Evolutionary conservation across 1,140 invertebrate species (phyloP).

Genomic region (Drosophila cardini): DNA sequence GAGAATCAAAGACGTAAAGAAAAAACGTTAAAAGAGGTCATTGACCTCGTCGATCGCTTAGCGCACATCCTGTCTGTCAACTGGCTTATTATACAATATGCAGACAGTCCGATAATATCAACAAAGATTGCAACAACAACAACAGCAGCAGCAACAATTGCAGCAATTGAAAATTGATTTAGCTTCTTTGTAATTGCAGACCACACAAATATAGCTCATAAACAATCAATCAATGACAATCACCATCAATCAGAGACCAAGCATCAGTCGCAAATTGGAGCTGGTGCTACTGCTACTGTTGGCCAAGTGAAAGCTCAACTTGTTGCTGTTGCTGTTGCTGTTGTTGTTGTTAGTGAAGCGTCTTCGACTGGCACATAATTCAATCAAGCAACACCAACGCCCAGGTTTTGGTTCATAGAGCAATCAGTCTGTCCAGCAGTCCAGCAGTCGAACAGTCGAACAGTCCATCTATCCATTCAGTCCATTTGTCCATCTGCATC

Average conservation of each 20-base stretch:
- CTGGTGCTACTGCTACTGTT: conserved; percentile 16
- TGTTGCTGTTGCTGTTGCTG: conserved; percentile 24
- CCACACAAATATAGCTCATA: conserved; percentile 26
- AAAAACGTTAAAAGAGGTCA: conserved; percentile 16
- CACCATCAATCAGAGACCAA: conserved; percentile 61
- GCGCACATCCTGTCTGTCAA: conserved; percentile 70
- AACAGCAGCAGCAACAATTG: conserved; percentile 5
- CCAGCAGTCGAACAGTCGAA: conserved; percentile 11
- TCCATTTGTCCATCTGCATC: conserved; percentile 23
- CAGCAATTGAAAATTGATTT: conserved; percentile 52
- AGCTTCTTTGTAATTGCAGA: conserved; percentile 66
- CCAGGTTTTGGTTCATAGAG: conserved; percentile 41
- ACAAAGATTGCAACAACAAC: background rate
- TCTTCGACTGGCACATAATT: conserved; percentile 54
- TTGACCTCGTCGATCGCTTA: conserved; percentile 46
- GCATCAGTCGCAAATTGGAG: conserved; percentile 65
- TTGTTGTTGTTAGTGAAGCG: conserved; percentile 14
- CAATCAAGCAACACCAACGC: conserved; percentile 58
- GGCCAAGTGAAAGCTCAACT: conserved; percentile 33
- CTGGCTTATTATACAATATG: conserved; percentile 71
- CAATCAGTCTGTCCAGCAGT: conserved; percentile 15
- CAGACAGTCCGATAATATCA: conserved; percentile 13
- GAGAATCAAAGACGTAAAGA: conserved; percentile 29
- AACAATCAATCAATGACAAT: conserved; percentile 65
- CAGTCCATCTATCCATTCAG: conserved; percentile 12